Evolutionary conservation across 2,797 vertebrate genomes (phyloP).

Genomic region (Parauchenoglanis ngamensis): DNA sequence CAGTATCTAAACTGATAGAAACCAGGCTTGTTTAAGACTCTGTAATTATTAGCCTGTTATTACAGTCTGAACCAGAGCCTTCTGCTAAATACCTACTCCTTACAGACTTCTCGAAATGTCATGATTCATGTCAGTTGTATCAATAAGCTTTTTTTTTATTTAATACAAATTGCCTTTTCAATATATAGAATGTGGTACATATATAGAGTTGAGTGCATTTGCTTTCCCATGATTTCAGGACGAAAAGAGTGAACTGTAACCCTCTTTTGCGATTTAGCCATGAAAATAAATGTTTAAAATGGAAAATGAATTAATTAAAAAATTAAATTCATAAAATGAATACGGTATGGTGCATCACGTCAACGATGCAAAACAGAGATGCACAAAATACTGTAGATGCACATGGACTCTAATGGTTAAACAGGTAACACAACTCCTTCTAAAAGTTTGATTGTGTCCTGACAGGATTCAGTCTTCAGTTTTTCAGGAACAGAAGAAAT

Average conservation of each 20-base stretch:
- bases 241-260: background rate
- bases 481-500: background rate
- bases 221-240: background rate
- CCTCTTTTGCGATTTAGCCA: background rate
- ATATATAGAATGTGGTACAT: background rate
- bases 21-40: conserved; percentile 25
- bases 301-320: no score
- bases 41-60: conserved; percentile 42
- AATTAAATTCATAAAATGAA: background rate
- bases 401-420: no score
- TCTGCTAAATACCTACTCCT: conserved; percentile 19
- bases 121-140: background rate
- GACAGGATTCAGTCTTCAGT: background rate
- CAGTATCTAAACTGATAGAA: conserved; percentile 35
- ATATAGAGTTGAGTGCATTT: no score
- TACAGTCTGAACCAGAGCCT: conserved; percentile 30
- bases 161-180: background rate
- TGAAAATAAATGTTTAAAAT: conserved; percentile 2
- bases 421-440: background rate
- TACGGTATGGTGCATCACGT: background rate
- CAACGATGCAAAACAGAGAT: background rate
- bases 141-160: background rate
- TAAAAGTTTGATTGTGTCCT: background rate
- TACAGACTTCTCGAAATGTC: conserved; percentile 1
- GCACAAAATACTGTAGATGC: background rate